Base-by-base conservation (phyloP, 2,113 vertebrate genomes). In the Labrus mixtus region DNA sequence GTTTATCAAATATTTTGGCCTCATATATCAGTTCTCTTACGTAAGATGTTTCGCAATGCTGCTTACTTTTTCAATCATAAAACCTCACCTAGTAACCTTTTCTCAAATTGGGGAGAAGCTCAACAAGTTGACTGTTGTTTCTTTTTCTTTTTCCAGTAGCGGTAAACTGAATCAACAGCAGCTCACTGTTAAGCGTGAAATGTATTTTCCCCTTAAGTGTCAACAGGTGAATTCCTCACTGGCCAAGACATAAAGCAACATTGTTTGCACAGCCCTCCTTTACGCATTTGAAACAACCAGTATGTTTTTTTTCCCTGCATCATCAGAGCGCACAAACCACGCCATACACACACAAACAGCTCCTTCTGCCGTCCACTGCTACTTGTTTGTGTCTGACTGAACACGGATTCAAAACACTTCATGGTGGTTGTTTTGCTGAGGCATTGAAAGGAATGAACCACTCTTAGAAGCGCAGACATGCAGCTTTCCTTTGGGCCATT, bases 221-320 rank as follows among this genome's bases (percentile, higher is more conserved):
- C 46, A 68, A 51, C 55, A 77, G 55, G 39, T 65, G 10, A 12
- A 56, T 15, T 64, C 37, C 11, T 72, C 25, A 33, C 53, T 61
- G 73, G 81, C 41, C 16, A 29, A 66, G 25, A 61, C 62, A 48
- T 7, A 48, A 48, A 19, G 16, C 46, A 19, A 48, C 46, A 19
- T 8, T 80, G 66, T 85, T 85, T 83, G 33, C 45, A n/a, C 25
- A 23, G 8, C 33, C 45, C 20, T 85, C 70, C 60, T 57, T 81
- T 86, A 73, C 37, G 16, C 73, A 82, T 62, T 54, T 79, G 36
- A 86, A 82, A 22, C 39, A 46, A 71, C 67, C 61, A 55, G 22
- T 33, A 20, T 73, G 6, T 33, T 33, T 6, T 77, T 73, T 62
- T 22, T 66, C 56, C 33, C 25, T 72, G 33, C 56, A 57, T 36